A percentile compares a stretch with the other conserved stretches of the same genome.
Conservation (phyloP, 2,888 invertebrate genomes). For the Idaea aversata region DNA sequence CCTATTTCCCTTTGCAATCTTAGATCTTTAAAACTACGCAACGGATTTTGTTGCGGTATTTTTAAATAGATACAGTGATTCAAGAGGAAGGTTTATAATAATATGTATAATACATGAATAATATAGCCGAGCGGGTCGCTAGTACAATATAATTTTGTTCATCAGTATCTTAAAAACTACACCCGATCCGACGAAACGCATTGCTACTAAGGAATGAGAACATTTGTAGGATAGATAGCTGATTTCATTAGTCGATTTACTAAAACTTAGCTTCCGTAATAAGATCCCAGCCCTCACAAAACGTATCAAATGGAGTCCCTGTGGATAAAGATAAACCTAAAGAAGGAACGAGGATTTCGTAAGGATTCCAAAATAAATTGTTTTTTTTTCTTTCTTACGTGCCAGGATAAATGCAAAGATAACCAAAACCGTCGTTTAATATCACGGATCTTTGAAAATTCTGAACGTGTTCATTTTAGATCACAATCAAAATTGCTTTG, state of each 20-base stretch:
- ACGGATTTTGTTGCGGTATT: too few species aligned
- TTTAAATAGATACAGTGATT: too few species aligned
- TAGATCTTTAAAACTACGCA: too few species aligned
- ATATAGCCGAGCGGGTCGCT: too few species aligned
- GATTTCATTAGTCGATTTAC: not conserved
- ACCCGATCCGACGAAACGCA: not conserved
- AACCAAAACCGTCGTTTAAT: constrained; percentile 12
- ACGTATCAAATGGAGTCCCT: constrained; percentile 54
- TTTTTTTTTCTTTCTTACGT: constrained; percentile 38
- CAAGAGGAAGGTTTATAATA: too few species aligned
- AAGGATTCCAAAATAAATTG: constrained; percentile 55
- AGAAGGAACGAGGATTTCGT: constrained; percentile 47
- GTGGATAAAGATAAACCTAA: constrained; percentile 54
- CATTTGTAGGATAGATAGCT: not conserved
- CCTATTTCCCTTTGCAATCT: too few species aligned
- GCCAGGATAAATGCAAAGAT: constrained; percentile 24
- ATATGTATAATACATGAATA: too few species aligned
- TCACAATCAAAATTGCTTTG: not conserved
- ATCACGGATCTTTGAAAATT: not conserved
- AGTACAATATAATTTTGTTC: too few species aligned
- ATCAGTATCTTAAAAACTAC: too few species aligned
- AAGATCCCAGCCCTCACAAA: constrained; percentile 28
- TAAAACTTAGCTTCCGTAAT: not conserved
- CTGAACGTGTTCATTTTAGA: not conserved
- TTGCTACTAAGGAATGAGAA: not conserved